Evolutionary conservation across 2,113 vertebrate genomes (phyloP), one percentile per base, ranked within the genome.

Genomic region (Equus quagga): DNA sequence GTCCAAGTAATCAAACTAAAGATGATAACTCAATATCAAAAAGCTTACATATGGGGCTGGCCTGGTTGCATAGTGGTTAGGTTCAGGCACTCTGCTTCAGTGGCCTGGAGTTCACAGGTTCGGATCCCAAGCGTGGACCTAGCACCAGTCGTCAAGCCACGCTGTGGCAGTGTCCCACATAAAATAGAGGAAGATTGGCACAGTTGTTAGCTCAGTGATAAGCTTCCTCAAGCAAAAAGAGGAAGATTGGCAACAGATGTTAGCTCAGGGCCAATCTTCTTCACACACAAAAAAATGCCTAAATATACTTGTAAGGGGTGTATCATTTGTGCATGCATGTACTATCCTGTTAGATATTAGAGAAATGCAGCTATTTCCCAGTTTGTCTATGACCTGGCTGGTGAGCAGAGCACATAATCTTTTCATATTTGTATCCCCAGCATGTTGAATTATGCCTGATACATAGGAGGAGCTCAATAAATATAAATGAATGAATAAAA

Each of bases 401-500:
- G 9, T 51, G n/a, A 76, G 56, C 11, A 76, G 23, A 86, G 14
- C 24, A 67, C 9, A 65, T 4, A 78, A 58, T 60, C 12, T 69
- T 92, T 92, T 84, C 72, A 26, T 56, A 91, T 65, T 33, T 46
- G 44, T 80, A 49, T 65, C 60, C 36, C 24, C 36, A 81, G 76
- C 49, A 85, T 23, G 56, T 62, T 78, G 72, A 86, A 70, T 70
- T 69, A 62, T 41, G 17, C 2, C 12, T 41, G 28, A 82, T 72
- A 93, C 6, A 28, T 5, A 87, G 54, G 67, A 91, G 41, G 26
- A 65, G 28, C 46, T 83, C 88, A 80, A 69, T 88, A 75, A 80
- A 83, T 62, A 72, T 67, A 72, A 44, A 2, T 80, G 75, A 97
- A 75, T 81, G 72, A 97, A 84, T 90, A 96, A 96, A 96, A 96